Evolutionary conservation across 2,797 vertebrate genomes (phyloP), one percentile per base, ranked within the genome.

Genomic region (Scleropages formosus): DNA sequence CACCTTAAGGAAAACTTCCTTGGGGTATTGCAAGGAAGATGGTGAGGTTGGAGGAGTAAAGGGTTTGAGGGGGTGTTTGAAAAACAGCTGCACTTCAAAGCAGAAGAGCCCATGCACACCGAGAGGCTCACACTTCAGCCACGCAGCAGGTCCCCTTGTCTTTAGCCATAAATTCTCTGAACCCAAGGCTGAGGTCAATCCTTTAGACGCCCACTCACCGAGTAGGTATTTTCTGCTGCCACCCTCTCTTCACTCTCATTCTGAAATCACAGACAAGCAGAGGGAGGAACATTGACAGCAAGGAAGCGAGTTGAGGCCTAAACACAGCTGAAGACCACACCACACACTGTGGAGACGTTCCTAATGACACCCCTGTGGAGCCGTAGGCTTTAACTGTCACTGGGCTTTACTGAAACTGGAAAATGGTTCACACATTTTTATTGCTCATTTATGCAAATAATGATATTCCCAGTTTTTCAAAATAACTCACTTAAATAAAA

Each of bases 161-260:
- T 68, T 12, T 75, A 56, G 4, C 58, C 60, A 63, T 46, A 47
- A 8, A 79, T 70, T 39, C 26, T 12, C 24, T 65, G 15, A 53
- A 73, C 72, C 72, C 47, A 47, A 80, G 56, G 70, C 75, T 64
- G 51, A 58, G 15, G 12, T 53, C 7, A 8, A 61, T 1, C 6
- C 51, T 16, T 58, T 22, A 44, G 59, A 13, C 39, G 4, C 58
- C 20, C n/a, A 47, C 90, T 91, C 85, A 93, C 92, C 85, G 79
- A 85, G 74, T 84, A 88, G 78, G 89, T 83, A 31, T 81, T 78
- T 10, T 90, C 89, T 39, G 89, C 59, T 9, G 87, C 82, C 73
- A 86, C 80, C 75, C 86, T 84, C 75, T 83, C 85, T 78, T 85
- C 88, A 63, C 76, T 84, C 77, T 91, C 90, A 39, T 89, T 89